Conservation (phyloP, 1,140 invertebrate genomes). For the Acromyrmex echinatior region DNA sequence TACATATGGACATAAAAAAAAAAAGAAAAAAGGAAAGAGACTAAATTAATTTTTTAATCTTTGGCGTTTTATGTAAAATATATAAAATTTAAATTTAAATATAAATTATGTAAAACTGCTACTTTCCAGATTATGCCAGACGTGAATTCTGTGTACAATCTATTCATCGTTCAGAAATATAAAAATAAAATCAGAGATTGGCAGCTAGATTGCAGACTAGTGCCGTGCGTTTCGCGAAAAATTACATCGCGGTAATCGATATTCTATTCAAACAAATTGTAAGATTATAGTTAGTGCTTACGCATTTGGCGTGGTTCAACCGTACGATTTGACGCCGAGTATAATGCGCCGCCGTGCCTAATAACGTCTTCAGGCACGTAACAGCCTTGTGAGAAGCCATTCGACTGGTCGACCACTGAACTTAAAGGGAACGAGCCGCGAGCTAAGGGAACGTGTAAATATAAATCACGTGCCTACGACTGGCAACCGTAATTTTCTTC, state of each 20-base stretch:
- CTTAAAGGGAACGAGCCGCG: slow-evolving; percentile 39
- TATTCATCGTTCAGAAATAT: neutral
- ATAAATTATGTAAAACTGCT: neutral
- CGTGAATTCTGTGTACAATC: neutral
- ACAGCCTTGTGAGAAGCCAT: slow-evolving; percentile 48
- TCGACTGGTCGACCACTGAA: slow-evolving; percentile 21
- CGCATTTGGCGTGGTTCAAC: slow-evolving; percentile 35
- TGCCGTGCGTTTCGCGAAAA: slow-evolving; percentile 10
- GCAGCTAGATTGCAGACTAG: neutral
- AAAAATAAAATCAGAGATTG: slow-evolving; percentile 1
- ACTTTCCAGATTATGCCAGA: neutral
- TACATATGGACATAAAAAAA: neutral
- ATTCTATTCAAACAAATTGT: slow-evolving; percentile 59
- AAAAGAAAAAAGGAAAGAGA: neutral
- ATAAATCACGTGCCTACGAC: slow-evolving; percentile 68
- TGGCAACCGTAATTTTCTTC: slow-evolving; percentile 71
- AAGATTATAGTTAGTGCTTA: slow-evolving; percentile 68
- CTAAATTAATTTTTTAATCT: neutral
- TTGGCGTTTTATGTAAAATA: neutral
- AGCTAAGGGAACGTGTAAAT: slow-evolving; percentile 58
- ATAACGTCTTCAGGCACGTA: slow-evolving; percentile 73
- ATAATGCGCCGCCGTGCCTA: slow-evolving; percentile 70
- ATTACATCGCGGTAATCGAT: slow-evolving; percentile 45
- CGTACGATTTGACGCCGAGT: slow-evolving; percentile 63
- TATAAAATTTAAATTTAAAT: no score